Conservation (phyloP, 1,140 invertebrate species). For the Lepidurus apus region DNA sequence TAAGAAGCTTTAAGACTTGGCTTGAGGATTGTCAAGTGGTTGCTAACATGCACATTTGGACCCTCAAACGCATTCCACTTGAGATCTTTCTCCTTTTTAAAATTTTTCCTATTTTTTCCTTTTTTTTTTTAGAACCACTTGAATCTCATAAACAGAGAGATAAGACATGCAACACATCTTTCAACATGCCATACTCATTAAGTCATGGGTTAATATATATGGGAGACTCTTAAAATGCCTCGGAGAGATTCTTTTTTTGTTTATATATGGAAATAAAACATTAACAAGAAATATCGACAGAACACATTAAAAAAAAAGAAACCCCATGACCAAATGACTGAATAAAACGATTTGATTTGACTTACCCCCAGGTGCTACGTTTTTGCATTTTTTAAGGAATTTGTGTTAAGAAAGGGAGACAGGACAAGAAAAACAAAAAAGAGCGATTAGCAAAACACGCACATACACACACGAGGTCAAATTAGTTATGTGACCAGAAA, state of each 20-base stretch:
- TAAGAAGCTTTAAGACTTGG: neutral
- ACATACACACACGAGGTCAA: slow-evolving; percentile 4
- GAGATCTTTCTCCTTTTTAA: neutral
- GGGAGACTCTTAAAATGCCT: neutral
- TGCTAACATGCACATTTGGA: neutral
- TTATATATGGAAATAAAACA: neutral
- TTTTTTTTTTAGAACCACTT: neutral
- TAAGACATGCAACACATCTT: slow-evolving; percentile 2
- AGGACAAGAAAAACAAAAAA: slow-evolving; percentile 29
- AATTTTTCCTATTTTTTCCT: neutral
- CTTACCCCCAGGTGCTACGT: slow-evolving; percentile 17
- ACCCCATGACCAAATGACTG: slow-evolving; percentile 1
- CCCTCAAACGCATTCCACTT: neutral
- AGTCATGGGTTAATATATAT: neutral
- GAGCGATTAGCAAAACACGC: slow-evolving; percentile 28
- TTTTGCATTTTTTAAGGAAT: slow-evolving; percentile 26
- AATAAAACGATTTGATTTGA: neutral
- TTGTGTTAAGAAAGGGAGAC: slow-evolving; percentile 33
- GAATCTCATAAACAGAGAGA: neutral
- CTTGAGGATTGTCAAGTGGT: neutral
- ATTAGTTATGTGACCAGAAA: neutral
- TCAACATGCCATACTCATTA: neutral
- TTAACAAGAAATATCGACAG: slow-evolving; percentile 24
- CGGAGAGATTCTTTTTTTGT: neutral
- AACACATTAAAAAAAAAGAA: slow-evolving; percentile 20